Base-by-base conservation (phyloP, 2,888 invertebrate genomes). In the Chalcis sispes region DNA sequence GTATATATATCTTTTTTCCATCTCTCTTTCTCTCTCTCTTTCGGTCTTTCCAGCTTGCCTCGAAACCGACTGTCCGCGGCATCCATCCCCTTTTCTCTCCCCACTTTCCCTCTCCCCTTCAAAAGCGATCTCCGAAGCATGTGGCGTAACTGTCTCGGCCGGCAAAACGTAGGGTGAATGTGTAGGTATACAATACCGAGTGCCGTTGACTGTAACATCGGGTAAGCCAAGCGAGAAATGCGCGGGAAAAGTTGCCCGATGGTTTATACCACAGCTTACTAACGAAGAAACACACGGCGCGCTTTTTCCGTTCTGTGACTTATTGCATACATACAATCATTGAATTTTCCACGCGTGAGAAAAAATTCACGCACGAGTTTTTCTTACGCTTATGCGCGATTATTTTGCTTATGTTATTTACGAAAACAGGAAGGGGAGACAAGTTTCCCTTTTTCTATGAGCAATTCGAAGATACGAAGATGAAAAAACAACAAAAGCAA, bases 141-240 rank as follows among this genome's bases (percentile, higher is more conserved):
- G 80, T 80, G 81, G 81, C 80, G 79, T 80, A 80, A 81, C 79
- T 73, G 50, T 23, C 54, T 54, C 54, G n/a, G 27, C 8, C 32
- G 25, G 25, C 20, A 42, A 42, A 61, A 61, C 36, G 5, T n/a
- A n/a, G n/a, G 15, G 8, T 48, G 23, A 18, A 32, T 27, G 29
- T 18, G 25, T 23, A 15, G 15, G 23, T 40, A 13, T 52, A n/a
- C n/a, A n/a, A n/a, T n/a, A n/a, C n/a, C n/a, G n/a, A n/a, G n/a
- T 32, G 32, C 29, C 27, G 4, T 29, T 25, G n/a, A n/a, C n/a
- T n/a, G n/a, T n/a, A n/a, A n/a, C n/a, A n/a, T n/a, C n/a, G 42
- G 1, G 32, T 18, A 29, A 67, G 32, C 29, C 23, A 32, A 42
- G 56, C 42, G 61, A 52, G 52, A 50, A 61, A 59, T 13, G 62